Evolutionary conservation across 2,888 invertebrate species (phyloP), one percentile per base, ranked within the genome.

Genomic region (Caenorhabditis plicata): DNA sequence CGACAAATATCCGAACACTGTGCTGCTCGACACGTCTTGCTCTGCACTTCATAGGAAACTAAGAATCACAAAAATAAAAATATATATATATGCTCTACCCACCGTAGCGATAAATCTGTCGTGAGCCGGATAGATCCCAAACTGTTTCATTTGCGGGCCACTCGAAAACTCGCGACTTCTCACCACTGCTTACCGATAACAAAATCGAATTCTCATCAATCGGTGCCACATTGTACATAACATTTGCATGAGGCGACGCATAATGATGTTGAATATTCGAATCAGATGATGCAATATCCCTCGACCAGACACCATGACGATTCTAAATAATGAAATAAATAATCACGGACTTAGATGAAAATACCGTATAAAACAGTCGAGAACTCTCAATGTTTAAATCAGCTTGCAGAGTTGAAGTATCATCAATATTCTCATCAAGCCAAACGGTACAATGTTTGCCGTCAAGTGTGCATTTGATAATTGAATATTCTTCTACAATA

Each of bases 341-440:
- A n/a, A n/a, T n/a, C n/a, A n/a, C n/a, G n/a, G n/a, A n/a, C n/a
- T n/a, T n/a, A n/a, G n/a, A n/a, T n/a, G n/a, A n/a, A n/a, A n/a
- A n/a, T 17, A 45, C 45, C 19, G 45, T 45, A 33, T 45, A 45
- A 20, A 45, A 45, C 11, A 45, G 19, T 7, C 45, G 40, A 5
- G 27, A 27, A n/a, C 20, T 32, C 20, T 39, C 39, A 39, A 39
- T 39, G 27, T 38, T 8, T 4, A 15, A 13, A 13, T 48, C 26
- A 15, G 48, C 48, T 4, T 41, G 40, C 2, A 48, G 19, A n/a
- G 17, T 20, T 7, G 40, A 40, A 4, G 19, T 17, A 13, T 7
- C 9, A 17, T 20, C 38, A n/a, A 45, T n/a, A 13, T 31, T 26
- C 3, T 20, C 8, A 17, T 9, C 15, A 4, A 42, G 17, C 48